Conservation (phyloP, 2,797 vertebrate species). For the Macropodus opercularis region DNA sequence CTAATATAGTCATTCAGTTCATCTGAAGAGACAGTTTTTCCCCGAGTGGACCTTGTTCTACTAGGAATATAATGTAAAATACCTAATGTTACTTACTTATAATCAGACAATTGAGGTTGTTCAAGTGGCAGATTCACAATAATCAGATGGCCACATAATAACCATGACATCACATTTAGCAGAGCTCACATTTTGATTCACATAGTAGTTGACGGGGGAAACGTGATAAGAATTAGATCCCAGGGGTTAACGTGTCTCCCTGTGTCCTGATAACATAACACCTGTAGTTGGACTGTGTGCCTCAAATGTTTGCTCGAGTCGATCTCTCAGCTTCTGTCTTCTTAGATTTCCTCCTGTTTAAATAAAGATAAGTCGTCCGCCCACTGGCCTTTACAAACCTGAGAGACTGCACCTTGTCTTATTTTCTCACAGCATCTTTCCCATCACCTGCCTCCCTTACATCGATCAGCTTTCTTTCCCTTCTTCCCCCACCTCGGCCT, state of each 20-base stretch:
- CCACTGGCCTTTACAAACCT: conserved; percentile 20
- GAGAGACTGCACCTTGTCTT: conserved; percentile 20
- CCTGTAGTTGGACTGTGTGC: not conserved
- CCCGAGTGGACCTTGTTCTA: not conserved
- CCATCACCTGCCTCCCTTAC: conserved; percentile 24
- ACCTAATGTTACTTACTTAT: conserved; percentile 8
- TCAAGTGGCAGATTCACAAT: too few species aligned
- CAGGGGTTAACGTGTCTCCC: not conserved
- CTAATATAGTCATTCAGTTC: too few species aligned
- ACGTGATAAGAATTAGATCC: conserved; percentile 11
- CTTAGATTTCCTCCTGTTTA: conserved; percentile 21
- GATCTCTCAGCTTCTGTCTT: too few species aligned
- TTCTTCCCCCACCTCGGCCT: conserved; percentile 15
- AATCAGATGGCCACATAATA: not conserved
- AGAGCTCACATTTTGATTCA: not conserved
- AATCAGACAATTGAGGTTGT: not conserved
- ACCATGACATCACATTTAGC: not conserved
- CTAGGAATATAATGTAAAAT: not conserved
- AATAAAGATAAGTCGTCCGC: conserved; percentile 37
- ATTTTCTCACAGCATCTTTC: conserved; percentile 34
- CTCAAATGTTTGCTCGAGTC: conserved; percentile 5
- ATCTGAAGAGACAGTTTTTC: too few species aligned
- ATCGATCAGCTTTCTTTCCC: conserved; percentile 19
- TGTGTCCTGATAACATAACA: conserved; percentile 21
- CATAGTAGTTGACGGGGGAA: not conserved